Percentiles rank a stretch among this genome's conserved stretches.
Conservation (phyloP, 2,888 invertebrate species). For the Drosophila austrosaltans region DNA sequence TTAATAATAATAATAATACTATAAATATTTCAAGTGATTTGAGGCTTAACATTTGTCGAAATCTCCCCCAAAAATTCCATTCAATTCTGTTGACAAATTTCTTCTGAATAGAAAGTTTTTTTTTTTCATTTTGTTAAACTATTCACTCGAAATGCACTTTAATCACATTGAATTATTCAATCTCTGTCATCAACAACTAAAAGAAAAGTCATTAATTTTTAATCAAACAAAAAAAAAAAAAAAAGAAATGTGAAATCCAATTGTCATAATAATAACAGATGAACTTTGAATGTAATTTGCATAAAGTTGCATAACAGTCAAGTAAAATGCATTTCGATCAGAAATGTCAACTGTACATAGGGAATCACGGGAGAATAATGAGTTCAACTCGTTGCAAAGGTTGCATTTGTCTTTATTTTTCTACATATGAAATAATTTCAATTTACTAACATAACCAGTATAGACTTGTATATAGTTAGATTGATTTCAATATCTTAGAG, state of each 20-base stretch:
- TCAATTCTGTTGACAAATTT: constrained; percentile 9
- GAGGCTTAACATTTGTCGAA: constrained; percentile 8
- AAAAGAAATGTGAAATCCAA: not conserved
- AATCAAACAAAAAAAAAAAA: not conserved
- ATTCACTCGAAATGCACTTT: constrained; percentile 1
- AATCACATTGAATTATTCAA: not conserved
- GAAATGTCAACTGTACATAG: not conserved
- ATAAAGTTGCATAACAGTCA: not conserved
- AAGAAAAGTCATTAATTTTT: constrained; percentile 21
- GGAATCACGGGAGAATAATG: not conserved
- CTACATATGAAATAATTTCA: not conserved
- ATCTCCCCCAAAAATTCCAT: not conserved
- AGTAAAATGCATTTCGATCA: not conserved
- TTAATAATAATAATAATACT: constrained; percentile 5
- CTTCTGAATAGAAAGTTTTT: not conserved
- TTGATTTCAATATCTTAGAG: too few relatives aligned
- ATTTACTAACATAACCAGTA: too few relatives aligned
- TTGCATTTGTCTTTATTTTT: not conserved
- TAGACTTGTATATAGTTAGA: too few relatives aligned
- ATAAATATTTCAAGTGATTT: constrained; percentile 11
- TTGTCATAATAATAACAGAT: constrained; percentile 30
- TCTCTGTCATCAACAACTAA: not conserved
- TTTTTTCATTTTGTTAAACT: not conserved
- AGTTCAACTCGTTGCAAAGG: not conserved
- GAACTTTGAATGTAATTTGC: constrained; percentile 44